phyloP scores from a whole-genome alignment of 2,113 vertebrate genomes.

The Microcebus lehilahytsara region DNA sequence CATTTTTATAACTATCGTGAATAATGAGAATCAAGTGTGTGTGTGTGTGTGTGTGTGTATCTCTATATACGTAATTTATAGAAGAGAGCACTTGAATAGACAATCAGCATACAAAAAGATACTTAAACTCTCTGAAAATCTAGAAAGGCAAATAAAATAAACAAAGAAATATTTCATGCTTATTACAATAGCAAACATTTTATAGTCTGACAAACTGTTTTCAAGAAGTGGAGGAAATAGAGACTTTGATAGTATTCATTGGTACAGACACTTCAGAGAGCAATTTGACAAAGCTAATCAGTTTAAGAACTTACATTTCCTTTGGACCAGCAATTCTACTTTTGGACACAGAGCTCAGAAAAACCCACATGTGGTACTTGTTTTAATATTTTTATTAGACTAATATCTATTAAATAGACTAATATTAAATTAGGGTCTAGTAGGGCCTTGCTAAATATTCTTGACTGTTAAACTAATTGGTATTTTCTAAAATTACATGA shows the following conservation, averaged over 20 bases:
- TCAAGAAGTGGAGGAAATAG: background rate
- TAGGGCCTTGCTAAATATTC: background rate
- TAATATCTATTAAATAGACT: background rate
- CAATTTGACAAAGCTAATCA: slow-evolving; percentile 42
- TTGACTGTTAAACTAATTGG: background rate
- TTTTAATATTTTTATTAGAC: background rate
- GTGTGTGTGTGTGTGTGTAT: background rate
- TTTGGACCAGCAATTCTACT: background rate
- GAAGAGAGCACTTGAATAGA: background rate
- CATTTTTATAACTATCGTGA: background rate
- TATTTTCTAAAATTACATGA: background rate
- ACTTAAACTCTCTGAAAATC: background rate
- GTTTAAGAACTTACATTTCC: slow-evolving; percentile 12
- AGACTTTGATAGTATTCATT: slow-evolving; percentile 26
- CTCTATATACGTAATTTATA: background rate
- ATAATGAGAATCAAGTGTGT: background rate
- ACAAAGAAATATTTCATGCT: background rate
- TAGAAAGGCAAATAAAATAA: background rate
- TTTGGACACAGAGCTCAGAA: background rate
- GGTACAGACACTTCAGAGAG: background rate
- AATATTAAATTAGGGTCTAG: background rate
- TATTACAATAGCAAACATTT: slow-evolving; percentile 21
- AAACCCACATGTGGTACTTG: background rate
- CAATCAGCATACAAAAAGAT: background rate
- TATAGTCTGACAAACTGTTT: slow-evolving; percentile 30